Base-by-base conservation (phyloP, 2,888 invertebrate genomes). In the Stenodema calcarata region DNA sequence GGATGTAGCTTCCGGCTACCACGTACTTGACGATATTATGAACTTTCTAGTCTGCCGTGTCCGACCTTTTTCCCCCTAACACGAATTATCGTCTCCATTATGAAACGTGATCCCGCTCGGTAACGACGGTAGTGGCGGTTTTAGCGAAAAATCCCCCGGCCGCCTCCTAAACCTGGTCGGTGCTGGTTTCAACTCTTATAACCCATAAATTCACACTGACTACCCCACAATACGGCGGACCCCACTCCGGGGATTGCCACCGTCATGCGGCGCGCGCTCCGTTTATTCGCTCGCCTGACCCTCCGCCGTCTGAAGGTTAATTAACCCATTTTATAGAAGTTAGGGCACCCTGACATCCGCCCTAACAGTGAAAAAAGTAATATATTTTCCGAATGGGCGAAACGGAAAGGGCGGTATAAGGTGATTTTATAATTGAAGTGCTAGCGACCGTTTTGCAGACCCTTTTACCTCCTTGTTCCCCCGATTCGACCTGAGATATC, bases 161-260 rank as follows among this genome's bases (percentile, higher is more conserved):
- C 18, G 4, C n/a, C 54, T 54, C 54, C 11, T 11, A 18, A 18
- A 16, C 54, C 54, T 4, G 35, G 35, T 7, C 35, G 2, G 35
- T 7, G 35, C 35, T 2, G 35, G 73, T 73, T 73, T 35, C 18
- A 73, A 73, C 73, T 28, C 73, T 73, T 73, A 73, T 73, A 35
- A 73, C 73, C 73, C 73, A 73, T 73, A 73, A 73, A 73, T 73
- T 73, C 73, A 41, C 73, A 73, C 73, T 41, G 73, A 73, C 35
- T 73, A 30, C 35, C 30, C 30, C n/a, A 73, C 73, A 73, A 73
- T 41, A 73, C 35, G 41, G 41, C 16, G n/a, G 73, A 14, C 18
- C 73, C 14, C 73, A 14, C 41, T 18, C 73, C 35, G 73, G 35
- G 73, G 14, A 7, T 9, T 18, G 30, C 73, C 35, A 35, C 35